Evolutionary conservation across 2,113 vertebrate genomes (phyloP).

Genomic region (Alexandromys fortis): DNA sequence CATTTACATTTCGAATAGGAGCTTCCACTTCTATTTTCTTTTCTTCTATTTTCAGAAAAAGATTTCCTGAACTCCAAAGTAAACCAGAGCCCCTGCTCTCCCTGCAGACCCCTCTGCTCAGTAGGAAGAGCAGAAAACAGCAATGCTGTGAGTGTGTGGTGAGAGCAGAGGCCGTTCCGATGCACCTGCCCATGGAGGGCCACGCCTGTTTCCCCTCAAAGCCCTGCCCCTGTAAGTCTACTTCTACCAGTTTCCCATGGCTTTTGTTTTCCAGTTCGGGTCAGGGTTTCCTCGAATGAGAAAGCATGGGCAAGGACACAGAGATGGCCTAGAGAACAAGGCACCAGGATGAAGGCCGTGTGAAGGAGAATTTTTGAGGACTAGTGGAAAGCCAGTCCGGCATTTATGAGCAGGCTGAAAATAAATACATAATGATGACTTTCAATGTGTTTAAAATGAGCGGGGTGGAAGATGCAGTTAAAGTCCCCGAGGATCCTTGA

Average conservation of each 20-base stretch:
- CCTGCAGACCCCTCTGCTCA: background rate
- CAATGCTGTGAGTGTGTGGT: background rate
- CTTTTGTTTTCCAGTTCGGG: background rate
- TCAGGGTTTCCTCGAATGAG: background rate
- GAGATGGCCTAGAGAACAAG: background rate
- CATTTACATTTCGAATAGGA: background rate
- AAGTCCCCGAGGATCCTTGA: slow-evolving; percentile 17
- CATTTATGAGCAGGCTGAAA: background rate
- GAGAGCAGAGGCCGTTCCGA: background rate
- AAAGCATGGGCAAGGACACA: background rate
- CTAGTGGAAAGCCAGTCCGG: background rate
- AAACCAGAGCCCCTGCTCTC: background rate
- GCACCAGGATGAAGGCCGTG: background rate
- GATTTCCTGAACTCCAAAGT: background rate
- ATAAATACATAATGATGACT: slow-evolving; percentile 10
- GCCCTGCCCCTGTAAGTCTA: background rate
- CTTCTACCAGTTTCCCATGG: background rate
- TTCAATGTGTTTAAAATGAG: slow-evolving; percentile 18
- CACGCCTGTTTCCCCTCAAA: background rate
- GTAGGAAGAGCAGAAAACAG: background rate
- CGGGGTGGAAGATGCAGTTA: background rate
- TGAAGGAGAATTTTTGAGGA: background rate
- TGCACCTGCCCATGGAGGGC: background rate
- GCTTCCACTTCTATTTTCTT: background rate
- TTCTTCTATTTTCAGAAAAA: background rate